Evolutionary conservation across 2,113 vertebrate genomes (phyloP).

Genomic region (Mellivora capensis): DNA sequence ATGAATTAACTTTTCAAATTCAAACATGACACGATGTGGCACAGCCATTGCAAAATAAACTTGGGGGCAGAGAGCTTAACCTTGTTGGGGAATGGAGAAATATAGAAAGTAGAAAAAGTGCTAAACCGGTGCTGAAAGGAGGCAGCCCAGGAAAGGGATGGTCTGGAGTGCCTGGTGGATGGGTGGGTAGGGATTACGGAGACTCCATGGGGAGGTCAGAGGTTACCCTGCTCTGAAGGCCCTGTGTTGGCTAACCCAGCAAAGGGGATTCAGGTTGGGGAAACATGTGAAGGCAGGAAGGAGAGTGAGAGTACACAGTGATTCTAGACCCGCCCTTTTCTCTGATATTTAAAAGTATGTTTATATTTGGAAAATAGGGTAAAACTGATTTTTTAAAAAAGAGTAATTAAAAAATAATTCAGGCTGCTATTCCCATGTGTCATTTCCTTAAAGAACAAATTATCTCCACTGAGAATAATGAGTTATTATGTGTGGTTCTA

Average conservation of each 20-base stretch:
- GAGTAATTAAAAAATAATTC: slow-evolving; percentile 57
- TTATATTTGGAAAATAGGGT: neutral
- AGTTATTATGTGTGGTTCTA: slow-evolving; percentile 51
- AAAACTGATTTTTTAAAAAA: slow-evolving; percentile 5
- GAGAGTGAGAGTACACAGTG: neutral
- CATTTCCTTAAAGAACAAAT: slow-evolving; percentile 45
- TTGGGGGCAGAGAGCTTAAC: neutral
- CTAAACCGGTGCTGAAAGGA: neutral
- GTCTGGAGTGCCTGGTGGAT: neutral
- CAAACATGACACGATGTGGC: neutral
- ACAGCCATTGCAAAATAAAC: neutral
- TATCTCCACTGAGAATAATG: slow-evolving; percentile 49
- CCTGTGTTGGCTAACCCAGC: fast-evolving
- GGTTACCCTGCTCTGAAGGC: neutral
- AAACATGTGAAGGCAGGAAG: neutral
- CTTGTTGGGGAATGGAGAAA: neutral
- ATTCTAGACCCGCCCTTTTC: neutral
- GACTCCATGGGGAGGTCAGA: no score
- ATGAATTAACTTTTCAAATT: neutral
- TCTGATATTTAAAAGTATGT: neutral
- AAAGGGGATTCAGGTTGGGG: neutral
- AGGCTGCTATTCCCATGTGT: slow-evolving; percentile 16
- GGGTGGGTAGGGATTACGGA: neutral
- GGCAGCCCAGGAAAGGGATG: neutral
- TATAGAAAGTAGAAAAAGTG: neutral